phyloP scores from a whole-genome alignment of 2,888 invertebrate genomes.

The Pocota personata region DNA sequence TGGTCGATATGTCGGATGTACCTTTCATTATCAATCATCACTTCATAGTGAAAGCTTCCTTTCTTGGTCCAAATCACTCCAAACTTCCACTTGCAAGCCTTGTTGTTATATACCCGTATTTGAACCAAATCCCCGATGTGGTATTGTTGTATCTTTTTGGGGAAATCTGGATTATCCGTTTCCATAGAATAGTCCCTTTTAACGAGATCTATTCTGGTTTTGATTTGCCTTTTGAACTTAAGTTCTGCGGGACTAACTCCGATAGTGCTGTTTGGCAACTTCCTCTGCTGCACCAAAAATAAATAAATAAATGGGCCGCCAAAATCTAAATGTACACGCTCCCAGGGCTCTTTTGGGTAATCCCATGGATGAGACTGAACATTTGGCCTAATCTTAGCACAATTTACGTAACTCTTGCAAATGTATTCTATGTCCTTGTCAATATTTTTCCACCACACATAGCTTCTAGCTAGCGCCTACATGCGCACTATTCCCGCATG shows the following conservation, averaged over 20 bases:
- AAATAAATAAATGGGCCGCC: conserved; percentile 21
- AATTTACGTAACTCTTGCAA: conserved; percentile 7
- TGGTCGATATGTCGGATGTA: no score
- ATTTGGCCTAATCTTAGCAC: conserved; percentile 12
- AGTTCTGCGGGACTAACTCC: neutral
- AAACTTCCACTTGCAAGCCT: conserved; percentile 30
- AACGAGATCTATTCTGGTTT: neutral
- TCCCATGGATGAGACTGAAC: neutral
- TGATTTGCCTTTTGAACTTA: neutral
- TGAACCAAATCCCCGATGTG: neutral
- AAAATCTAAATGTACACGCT: conserved; percentile 19
- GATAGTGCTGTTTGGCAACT: neutral
- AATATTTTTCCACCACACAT: neutral
- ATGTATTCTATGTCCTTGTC: conserved; percentile 37
- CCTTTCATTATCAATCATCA: no score
- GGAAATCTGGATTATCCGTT: neutral
- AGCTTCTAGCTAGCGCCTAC: neutral
- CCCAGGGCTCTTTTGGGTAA: neutral
- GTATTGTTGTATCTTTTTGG: neutral
- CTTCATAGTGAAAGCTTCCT: neutral
- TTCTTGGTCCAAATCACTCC: neutral
- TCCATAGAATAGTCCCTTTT: neutral
- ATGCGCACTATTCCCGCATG: no score
- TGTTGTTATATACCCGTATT: conserved; percentile 2
- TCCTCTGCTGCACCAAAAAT: neutral